Conservation (phyloP, 2,888 invertebrate species). For the Archips xylosteana region DNA sequence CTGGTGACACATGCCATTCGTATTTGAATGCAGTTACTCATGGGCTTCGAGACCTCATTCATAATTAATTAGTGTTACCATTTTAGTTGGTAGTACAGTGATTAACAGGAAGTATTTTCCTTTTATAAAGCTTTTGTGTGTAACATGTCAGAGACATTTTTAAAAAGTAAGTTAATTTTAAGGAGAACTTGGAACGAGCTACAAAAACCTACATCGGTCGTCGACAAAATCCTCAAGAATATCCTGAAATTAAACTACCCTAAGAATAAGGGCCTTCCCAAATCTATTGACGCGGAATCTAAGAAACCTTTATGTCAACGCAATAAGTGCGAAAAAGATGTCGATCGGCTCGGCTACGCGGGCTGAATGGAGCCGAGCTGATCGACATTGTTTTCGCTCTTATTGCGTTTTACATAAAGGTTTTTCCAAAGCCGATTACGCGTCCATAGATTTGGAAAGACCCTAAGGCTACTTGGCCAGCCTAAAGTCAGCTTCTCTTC, state of each 20-base stretch:
- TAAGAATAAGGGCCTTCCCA: too few relatives aligned
- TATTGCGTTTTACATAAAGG: too few relatives aligned
- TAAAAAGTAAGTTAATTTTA: not conserved
- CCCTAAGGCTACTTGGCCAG: too few relatives aligned
- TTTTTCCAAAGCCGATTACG: too few relatives aligned
- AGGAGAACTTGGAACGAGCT: not conserved
- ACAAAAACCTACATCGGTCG: not conserved
- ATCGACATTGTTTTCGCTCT: too few relatives aligned
- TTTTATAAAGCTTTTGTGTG: constrained; percentile 35
- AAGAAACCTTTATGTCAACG: too few relatives aligned
- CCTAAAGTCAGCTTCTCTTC: too few relatives aligned
- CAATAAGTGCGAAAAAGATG: too few relatives aligned
- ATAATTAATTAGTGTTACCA: constrained; percentile 73
- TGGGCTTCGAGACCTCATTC: constrained; percentile 71
- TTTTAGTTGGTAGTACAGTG: constrained; percentile 52
- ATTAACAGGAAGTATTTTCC: constrained; percentile 56
- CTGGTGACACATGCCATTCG: constrained; percentile 21
- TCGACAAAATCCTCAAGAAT: not conserved
- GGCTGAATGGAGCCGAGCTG: too few relatives aligned
- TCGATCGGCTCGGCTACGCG: too few relatives aligned
- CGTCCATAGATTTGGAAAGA: too few relatives aligned
- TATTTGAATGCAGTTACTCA: constrained; percentile 49
- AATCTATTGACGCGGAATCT: too few relatives aligned
- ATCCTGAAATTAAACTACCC: not conserved
- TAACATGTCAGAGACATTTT: not conserved